Evolutionary conservation across 2,888 invertebrate species (phyloP).

Genomic region (Stenoptilia bipunctidactyla): DNA sequence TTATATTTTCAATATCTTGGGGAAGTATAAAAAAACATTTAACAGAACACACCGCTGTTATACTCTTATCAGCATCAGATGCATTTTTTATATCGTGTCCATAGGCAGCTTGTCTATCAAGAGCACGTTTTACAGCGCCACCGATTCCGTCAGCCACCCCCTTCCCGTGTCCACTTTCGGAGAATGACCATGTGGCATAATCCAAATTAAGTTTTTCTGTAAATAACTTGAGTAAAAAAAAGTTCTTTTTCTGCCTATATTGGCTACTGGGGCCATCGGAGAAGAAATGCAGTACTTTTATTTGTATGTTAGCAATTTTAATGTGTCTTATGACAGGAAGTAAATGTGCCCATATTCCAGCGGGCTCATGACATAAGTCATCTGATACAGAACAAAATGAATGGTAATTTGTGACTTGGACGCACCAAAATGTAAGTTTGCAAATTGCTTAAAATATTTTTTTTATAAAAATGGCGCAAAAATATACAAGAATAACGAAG

Average conservation of each 20-base stretch:
- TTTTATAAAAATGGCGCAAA: too few species aligned
- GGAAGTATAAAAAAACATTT: too few species aligned
- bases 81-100: too few species aligned
- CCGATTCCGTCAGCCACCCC: too few species aligned
- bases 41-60: too few species aligned
- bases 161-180: slow-evolving; percentile 12
- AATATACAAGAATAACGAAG: too few species aligned
- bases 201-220: slow-evolving; percentile 1
- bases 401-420: slow-evolving; percentile 11
- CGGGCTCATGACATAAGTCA: slow-evolving; percentile 10
- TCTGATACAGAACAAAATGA: slow-evolving; percentile 14
- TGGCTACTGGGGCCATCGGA: slow-evolving; percentile 2
- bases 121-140: too few species aligned
- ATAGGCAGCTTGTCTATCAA: too few species aligned
- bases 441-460: too few species aligned
- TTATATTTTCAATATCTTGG: too few species aligned
- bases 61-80: too few species aligned
- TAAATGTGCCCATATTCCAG: slow-evolving; percentile 16
- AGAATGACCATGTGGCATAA: too few species aligned
- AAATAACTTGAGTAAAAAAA: background rate
- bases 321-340: slow-evolving; percentile 12
- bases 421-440: slow-evolving; percentile 9
- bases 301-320: slow-evolving; percentile 1
- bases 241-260: background rate
- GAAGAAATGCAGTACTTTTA: slow-evolving; percentile 1